Evolutionary conservation across 2,797 vertebrate genomes (phyloP).

Genomic region (Poliocrania exsul): DNA sequence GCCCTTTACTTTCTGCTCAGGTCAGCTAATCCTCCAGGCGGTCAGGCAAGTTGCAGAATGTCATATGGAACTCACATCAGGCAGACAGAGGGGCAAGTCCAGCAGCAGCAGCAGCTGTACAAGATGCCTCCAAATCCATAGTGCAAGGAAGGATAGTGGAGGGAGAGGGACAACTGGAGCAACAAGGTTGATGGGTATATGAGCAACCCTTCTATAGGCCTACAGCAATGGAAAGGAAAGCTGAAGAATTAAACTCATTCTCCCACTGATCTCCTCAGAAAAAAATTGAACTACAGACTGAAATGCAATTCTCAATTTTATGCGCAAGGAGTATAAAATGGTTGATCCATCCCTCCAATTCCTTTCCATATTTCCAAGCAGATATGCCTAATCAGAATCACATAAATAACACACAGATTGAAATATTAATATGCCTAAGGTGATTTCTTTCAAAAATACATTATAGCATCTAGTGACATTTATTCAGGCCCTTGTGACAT

Average conservation of each 20-base stretch:
- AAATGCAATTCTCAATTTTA: background rate
- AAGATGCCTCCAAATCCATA: background rate
- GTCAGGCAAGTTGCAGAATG: background rate
- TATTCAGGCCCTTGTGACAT: background rate
- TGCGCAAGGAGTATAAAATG: background rate
- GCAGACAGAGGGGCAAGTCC: background rate
- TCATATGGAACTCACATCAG: background rate
- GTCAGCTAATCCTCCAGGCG: conserved; percentile 19
- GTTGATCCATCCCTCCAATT: background rate
- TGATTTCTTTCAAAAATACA: background rate
- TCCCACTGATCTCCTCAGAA: background rate
- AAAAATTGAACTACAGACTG: background rate
- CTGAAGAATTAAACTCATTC: background rate
- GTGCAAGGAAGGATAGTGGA: rapidly evolving
- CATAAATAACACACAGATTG: background rate
- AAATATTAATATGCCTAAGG: background rate
- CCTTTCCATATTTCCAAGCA: background rate
- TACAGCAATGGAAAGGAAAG: background rate
- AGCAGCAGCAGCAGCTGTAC: background rate
- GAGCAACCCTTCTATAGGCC: background rate
- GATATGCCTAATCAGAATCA: background rate
- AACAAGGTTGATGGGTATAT: background rate
- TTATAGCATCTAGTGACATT: background rate
- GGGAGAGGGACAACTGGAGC: background rate
- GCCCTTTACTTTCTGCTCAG: conserved; percentile 43